Conservation (phyloP, 2,888 invertebrate genomes). For the Octodonta nipae region DNA sequence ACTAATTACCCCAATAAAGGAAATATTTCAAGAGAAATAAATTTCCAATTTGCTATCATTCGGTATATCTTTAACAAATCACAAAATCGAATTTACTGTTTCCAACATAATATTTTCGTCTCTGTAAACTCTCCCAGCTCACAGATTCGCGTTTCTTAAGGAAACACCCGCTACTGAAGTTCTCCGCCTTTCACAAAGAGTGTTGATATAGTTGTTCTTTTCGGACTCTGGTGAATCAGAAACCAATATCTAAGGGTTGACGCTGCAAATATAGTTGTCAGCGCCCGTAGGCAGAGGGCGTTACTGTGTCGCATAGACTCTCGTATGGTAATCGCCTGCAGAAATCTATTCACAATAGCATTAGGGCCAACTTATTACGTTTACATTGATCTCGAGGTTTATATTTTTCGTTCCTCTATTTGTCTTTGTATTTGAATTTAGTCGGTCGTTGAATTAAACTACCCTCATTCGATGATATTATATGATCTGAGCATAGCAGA, state of each 20-base stretch:
- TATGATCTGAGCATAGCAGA: too few species aligned
- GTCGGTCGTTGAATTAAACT: slow-evolving; percentile 24
- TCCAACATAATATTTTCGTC: too few species aligned
- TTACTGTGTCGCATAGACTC: slow-evolving; percentile 27
- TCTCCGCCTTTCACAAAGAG: too few species aligned
- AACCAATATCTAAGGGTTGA: slow-evolving; percentile 33
- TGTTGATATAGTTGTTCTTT: slow-evolving; percentile 38
- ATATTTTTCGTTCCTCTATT: slow-evolving; percentile 36
- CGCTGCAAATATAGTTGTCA: slow-evolving; percentile 24
- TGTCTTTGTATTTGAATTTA: slow-evolving; percentile 38
- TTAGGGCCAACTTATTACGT: slow-evolving; percentile 38
- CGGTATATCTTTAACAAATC: too few species aligned
- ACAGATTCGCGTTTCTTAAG: too few species aligned
- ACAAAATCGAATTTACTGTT: too few species aligned
- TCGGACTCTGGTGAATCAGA: slow-evolving; percentile 35
- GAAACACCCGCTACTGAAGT: too few species aligned
- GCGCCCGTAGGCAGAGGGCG: slow-evolving; percentile 27
- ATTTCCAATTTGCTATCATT: too few species aligned
- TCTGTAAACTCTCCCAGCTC: too few species aligned
- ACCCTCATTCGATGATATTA: slow-evolving; percentile 13
- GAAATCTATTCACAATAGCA: slow-evolving; percentile 37
- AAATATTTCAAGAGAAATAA: too few species aligned
- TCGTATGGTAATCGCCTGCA: slow-evolving; percentile 38
- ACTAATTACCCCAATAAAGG: too few species aligned
- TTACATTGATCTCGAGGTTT: slow-evolving; percentile 39